Conservation (phyloP, 2,113 vertebrate genomes). For the Acrocephalus arundinaceus region DNA sequence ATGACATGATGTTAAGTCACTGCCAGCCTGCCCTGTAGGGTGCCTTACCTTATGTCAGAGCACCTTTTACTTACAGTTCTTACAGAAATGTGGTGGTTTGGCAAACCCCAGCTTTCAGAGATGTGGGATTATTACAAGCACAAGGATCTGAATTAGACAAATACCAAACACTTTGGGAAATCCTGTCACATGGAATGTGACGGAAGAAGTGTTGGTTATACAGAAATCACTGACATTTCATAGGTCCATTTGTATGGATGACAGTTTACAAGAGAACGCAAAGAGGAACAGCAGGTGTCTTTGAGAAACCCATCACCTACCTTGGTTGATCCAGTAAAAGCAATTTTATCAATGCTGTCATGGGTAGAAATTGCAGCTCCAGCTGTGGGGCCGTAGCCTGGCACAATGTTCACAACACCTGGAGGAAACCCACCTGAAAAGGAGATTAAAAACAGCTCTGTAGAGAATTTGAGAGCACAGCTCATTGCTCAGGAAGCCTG, state of each 20-base stretch:
- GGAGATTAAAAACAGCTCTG: not conserved
- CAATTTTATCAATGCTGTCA: constrained; percentile 88
- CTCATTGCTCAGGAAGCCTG: not conserved
- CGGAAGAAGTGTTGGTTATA: not conserved
- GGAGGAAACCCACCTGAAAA: constrained; percentile 88
- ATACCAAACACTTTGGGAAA: not conserved
- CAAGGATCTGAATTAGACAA: not conserved
- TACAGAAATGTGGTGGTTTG: not conserved
- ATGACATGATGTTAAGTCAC: not conserved
- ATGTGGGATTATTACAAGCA: not conserved
- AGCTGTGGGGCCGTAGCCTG: constrained; percentile 89
- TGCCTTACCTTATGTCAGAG: not conserved
- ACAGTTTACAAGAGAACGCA: not conserved
- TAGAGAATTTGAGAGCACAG: not conserved
- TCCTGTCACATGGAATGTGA: not conserved
- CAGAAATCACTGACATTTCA: not conserved
- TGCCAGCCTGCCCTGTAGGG: not conserved
- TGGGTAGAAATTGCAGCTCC: constrained; percentile 90
- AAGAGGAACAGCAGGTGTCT: not conserved
- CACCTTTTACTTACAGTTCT: not conserved
- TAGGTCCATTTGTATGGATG: not conserved
- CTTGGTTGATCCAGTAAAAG: constrained; percentile 93
- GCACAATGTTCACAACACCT: constrained; percentile 93
- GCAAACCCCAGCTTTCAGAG: not conserved
- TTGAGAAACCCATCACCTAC: constrained; percentile 61